These are phyloP conservation scores for Ptychadena robeensis DNA, from an alignment of 2,797 vertebrate species.

Conservation along the genomic window DNA sequence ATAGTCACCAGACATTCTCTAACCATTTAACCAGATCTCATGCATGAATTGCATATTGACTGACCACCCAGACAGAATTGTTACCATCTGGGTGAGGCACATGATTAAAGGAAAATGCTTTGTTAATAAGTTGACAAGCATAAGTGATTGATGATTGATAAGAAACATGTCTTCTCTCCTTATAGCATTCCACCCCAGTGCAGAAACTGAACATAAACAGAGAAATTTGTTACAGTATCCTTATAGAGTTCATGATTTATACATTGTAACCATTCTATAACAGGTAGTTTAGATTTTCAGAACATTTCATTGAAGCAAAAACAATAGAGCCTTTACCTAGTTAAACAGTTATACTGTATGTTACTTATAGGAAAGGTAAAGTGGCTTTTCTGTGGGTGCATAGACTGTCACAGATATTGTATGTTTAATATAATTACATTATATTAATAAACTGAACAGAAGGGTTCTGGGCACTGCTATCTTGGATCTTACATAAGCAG, in stretches of 20 bases:
- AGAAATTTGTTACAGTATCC: neutral
- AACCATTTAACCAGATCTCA: slow-evolving; percentile 11
- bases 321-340: neutral
- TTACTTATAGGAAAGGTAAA: neutral
- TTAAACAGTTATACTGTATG: neutral
- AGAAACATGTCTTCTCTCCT: slow-evolving; percentile 22
- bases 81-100: slow-evolving; percentile 31
- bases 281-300: neutral
- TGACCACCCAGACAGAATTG: slow-evolving; percentile 50
- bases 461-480: too few species aligned
- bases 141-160: slow-evolving; percentile 44
- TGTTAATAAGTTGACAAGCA: slow-evolving; percentile 30
- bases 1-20: slow-evolving; percentile 2
- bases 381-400: neutral
- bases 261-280: neutral
- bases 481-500: too few species aligned
- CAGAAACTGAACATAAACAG: neutral
- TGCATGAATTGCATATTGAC: slow-evolving; percentile 5
- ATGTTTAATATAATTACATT: too few species aligned
- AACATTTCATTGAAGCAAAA: neutral
- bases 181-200: neutral
- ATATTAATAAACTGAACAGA: too few species aligned
- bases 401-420: too few species aligned
- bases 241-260: neutral
- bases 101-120: slow-evolving; percentile 32